Base-by-base conservation (phyloP, 2,888 invertebrate genomes). In the Heteromurus nitidus region DNA sequence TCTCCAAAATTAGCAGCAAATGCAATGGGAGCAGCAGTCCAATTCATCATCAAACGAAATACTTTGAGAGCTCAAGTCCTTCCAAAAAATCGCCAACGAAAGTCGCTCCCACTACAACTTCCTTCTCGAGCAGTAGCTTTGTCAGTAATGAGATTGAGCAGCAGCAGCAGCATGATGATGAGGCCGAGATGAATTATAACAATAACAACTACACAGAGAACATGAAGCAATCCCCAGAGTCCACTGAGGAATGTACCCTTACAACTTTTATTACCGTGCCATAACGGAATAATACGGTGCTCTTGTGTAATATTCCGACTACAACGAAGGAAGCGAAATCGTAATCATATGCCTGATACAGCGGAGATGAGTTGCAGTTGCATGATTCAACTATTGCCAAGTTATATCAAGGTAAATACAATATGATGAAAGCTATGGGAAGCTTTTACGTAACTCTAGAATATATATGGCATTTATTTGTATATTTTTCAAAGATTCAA, bases 1-100 rank as follows among this genome's bases (percentile, higher is more conserved):
- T 75, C 30, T 75, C 75, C 0, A 75, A 75, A 75, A 75, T 75
- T 53, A 75, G 67, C 67, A 26, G 13, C 58, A 75, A 67, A 26
- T 75, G 65, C 16, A 65, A 22, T n/a, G n/a, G n/a, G n/a, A n/a
- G n/a, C 22, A 73, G 53, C 53, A 64, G 65, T 74, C 47, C 47
- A 47, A 47, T 11, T 16, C 47, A 47, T 47, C 47, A 47, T 50
- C 65, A 58, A 9, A 24, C n/a, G 20, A 74, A 74, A n/a, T 20
- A 42, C 36, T 65, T 55, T 7, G 53, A 64, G 24, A n/a, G 42
- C 9, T 64, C 50, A 24, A 73, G 44, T 42, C 62, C 47, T 18
- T 62, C 62, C 11, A 73, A 44, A n/a, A 73, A 62, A 28, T 65
- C 75, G 2, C 58, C 67, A 9, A 64, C 64, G 16, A 65, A 65